Percentiles rank a stretch among this genome's conserved stretches.
Evolutionary conservation across 1,140 invertebrate species (phyloP).

Genomic region (Whitmania pigra): DNA sequence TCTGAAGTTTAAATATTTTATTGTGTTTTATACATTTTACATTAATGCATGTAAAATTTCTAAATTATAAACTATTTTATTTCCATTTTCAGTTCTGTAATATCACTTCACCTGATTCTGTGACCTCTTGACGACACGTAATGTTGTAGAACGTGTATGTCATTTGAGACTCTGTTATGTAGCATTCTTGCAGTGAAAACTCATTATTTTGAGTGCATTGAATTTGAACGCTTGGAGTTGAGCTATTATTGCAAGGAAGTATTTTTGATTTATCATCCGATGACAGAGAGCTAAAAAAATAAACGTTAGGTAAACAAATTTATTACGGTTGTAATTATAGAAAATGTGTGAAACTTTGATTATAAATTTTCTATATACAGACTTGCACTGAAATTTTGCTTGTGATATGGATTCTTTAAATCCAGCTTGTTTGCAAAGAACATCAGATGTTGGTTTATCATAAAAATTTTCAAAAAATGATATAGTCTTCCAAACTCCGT

Average conservation of each 20-base stretch:
- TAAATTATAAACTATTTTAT: too few species aligned
- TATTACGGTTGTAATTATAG: too few species aligned
- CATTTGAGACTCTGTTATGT: neutral
- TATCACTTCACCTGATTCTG: neutral
- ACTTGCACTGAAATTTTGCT: neutral
- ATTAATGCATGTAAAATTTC: too few species aligned
- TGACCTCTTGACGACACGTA: neutral
- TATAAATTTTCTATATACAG: neutral
- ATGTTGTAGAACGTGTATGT: neutral
- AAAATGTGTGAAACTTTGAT: neutral
- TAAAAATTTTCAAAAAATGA: neutral
- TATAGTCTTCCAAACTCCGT: neutral
- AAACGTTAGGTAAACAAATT: too few species aligned
- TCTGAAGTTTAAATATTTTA: neutral
- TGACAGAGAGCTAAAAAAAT: neutral
- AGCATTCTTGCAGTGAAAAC: neutral
- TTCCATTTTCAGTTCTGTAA: too few species aligned
- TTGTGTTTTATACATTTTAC: too few species aligned
- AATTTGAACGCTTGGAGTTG: neutral
- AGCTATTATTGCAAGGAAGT: neutral
- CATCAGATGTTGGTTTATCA: neutral
- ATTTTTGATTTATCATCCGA: neutral
- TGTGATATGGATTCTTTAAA: conserved; percentile 2
- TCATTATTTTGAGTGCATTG: neutral
- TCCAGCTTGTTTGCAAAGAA: conserved; percentile 2